phyloP scores from a whole-genome alignment of 1,140 invertebrate species.

The Telenomus remus region DNA sequence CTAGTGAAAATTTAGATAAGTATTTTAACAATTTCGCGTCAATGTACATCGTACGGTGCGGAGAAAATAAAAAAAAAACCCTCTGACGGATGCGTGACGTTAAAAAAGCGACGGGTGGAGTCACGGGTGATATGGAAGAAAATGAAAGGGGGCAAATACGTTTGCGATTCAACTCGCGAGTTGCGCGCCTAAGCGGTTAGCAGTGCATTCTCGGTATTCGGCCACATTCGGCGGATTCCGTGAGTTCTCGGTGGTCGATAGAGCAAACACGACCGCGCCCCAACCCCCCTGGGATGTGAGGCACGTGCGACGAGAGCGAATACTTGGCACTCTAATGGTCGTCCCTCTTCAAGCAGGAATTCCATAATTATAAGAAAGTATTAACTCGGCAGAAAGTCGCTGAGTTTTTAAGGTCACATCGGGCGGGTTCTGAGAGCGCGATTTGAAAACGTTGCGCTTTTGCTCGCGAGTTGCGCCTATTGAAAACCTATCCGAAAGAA shows the following conservation, averaged over 20 bases:
- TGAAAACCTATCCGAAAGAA: background rate
- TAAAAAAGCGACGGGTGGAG: no score
- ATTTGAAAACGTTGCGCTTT: background rate
- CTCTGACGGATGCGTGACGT: no score
- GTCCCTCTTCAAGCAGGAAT: conserved; percentile 7
- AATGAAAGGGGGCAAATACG: background rate
- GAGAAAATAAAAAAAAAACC: no score
- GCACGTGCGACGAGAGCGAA: conserved; percentile 52
- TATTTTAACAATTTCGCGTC: no score
- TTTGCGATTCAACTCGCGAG: conserved; percentile 51
- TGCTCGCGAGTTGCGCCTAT: background rate
- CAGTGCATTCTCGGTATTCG: conserved; percentile 64
- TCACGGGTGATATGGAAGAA: no score
- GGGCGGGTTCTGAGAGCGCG: conserved; percentile 11
- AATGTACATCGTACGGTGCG: no score
- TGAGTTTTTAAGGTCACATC: conserved; percentile 14
- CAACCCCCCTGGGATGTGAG: conserved; percentile 68
- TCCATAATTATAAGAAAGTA: conserved; percentile 37
- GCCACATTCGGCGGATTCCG: conserved; percentile 68
- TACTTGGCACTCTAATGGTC: conserved; percentile 13
- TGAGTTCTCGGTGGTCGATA: conserved; percentile 75
- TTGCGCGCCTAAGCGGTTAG: conserved; percentile 44
- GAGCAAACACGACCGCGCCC: conserved; percentile 76
- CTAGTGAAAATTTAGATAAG: no score
- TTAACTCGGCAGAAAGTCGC: background rate